phyloP scores from a whole-genome alignment of 2,113 vertebrate genomes.

The Grammatotria lemairii region DNA sequence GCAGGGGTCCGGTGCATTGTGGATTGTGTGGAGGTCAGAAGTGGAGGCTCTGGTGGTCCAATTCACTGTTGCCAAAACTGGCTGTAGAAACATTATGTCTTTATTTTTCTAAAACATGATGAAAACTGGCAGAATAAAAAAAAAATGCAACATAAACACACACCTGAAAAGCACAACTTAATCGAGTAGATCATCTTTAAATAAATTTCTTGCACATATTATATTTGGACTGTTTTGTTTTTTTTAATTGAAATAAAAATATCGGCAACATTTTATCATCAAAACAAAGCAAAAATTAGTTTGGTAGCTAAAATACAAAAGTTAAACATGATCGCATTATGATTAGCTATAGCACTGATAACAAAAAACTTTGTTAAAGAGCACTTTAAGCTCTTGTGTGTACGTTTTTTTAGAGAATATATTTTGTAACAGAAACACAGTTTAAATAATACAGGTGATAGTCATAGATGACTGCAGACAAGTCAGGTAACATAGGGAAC shows the following conservation, averaged over 20 bases:
- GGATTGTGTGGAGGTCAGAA: background rate
- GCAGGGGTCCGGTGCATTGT: background rate
- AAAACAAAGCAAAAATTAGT: background rate
- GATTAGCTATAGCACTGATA: background rate
- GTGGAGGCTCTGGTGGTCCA: background rate
- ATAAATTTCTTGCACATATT: background rate
- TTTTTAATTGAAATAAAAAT: background rate
- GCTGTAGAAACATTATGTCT: background rate
- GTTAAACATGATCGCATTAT: background rate
- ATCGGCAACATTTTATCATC: background rate
- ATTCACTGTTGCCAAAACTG: background rate
- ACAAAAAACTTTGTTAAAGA: background rate
- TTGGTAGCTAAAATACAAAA: background rate
- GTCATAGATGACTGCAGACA: background rate
- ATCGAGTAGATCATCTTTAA: background rate
- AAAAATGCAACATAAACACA: background rate
- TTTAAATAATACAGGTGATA: background rate
- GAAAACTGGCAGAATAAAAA: background rate
- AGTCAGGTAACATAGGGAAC: background rate
- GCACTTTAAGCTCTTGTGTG: background rate
- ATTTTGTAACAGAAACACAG: background rate
- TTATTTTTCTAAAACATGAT: background rate
- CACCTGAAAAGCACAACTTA: background rate
- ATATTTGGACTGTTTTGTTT: fast-evolving
- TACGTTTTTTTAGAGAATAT: background rate